Conservation (phyloP, 2,113 vertebrate genomes). For the Dipodomys merriami region DNA sequence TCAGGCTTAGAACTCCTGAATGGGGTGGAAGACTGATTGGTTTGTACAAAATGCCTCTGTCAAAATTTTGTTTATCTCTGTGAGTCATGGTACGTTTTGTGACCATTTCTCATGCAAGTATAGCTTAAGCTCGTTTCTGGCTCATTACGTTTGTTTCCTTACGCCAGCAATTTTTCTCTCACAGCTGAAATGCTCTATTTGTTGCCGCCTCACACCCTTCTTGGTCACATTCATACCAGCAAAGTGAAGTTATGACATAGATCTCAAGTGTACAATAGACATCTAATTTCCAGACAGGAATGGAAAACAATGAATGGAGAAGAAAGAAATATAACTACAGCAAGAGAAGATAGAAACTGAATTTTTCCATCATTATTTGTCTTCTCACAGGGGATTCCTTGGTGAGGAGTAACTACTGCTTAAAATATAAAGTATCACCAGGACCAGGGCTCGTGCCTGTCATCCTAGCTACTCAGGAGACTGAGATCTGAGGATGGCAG, state of each 20-base stretch:
- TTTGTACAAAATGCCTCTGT: constrained; percentile 18
- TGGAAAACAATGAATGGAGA: constrained; percentile 38
- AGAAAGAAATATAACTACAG: constrained; percentile 6
- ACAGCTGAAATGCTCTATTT: constrained; percentile 34
- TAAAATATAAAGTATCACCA: neutral
- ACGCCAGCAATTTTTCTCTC: constrained; percentile 31
- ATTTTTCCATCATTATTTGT: neutral
- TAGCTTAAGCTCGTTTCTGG: constrained; percentile 21
- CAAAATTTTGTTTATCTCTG: constrained; percentile 25
- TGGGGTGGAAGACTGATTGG: constrained; percentile 25
- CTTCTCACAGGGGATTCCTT: neutral
- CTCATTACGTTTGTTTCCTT: constrained; percentile 47
- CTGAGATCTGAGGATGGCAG: no score
- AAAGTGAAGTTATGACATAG: neutral
- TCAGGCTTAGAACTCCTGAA: constrained; percentile 29
- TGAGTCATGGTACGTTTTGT: neutral
- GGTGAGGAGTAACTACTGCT: neutral
- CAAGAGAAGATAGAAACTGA: neutral
- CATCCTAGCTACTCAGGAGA: no score
- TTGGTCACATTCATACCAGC: neutral
- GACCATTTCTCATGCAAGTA: neutral
- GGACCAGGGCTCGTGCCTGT: no score
- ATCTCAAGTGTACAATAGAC: neutral
- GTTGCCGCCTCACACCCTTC: neutral
- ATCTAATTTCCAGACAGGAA: constrained; percentile 19